Percentiles rank a stretch among this genome's conserved stretches.
These are phyloP conservation scores for Anastrepha ludens DNA, from an alignment of 1,140 invertebrate species.

Conservation along the genomic window DNA sequence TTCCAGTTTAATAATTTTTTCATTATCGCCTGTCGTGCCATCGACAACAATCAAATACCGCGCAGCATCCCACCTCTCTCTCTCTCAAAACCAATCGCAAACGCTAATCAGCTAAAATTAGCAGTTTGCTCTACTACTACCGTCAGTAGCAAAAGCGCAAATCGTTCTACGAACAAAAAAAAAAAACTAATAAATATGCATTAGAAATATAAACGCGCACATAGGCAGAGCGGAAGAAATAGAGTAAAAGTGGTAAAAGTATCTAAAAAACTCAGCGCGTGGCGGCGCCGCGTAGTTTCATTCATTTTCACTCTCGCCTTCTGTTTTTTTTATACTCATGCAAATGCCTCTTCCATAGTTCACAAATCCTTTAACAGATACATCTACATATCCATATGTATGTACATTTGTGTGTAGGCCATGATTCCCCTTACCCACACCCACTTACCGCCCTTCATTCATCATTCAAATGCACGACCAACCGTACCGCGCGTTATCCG, in stretches of 20 bases:
- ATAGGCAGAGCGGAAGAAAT: not conserved
- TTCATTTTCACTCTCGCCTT: conserved; percentile 7
- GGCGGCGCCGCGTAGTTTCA: not conserved
- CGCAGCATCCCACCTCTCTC: too few species aligned
- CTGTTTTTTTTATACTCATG: not conserved
- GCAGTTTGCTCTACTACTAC: conserved; percentile 1
- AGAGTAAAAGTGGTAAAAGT: conserved; percentile 5
- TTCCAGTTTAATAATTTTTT: too few species aligned
- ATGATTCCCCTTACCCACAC: not conserved
- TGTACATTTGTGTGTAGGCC: not conserved
- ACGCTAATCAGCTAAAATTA: conserved; percentile 23
- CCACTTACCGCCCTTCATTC: not conserved
- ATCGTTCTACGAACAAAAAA: conserved; percentile 16
- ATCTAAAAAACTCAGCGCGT: not conserved
- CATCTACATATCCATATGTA: not conserved
- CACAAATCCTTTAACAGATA: not conserved
- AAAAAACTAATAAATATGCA: not conserved
- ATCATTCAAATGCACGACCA: not conserved
- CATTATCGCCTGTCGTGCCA: too few species aligned
- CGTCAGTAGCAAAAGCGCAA: not conserved
- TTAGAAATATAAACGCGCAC: not conserved
- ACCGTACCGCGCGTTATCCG: not conserved
- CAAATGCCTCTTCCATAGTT: not conserved
- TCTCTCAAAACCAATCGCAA: not conserved
- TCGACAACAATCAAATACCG: too few species aligned